Conservation (phyloP, 1,140 invertebrate genomes). For the Mizuhopecten yessoensis region DNA sequence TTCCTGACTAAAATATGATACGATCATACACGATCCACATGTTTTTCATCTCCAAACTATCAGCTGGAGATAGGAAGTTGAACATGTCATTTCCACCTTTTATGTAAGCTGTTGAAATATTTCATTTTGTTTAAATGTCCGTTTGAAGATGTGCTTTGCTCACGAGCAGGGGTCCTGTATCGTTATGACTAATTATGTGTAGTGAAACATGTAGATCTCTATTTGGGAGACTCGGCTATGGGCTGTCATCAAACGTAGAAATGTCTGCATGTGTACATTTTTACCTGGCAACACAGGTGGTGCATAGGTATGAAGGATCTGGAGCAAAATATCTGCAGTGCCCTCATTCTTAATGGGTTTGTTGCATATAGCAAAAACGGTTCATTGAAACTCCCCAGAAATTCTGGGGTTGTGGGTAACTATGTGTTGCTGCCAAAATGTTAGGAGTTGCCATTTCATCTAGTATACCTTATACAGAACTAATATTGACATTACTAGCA, state of each 20-base stretch:
- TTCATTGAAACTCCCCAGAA: neutral
- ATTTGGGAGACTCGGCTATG: neutral
- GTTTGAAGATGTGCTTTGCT: neutral
- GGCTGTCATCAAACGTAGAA: slow-evolving; percentile 9
- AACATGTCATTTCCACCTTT: neutral
- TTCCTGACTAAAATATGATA: too few relatives aligned
- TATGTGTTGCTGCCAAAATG: neutral
- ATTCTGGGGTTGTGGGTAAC: neutral
- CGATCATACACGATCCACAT: neutral
- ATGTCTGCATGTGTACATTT: neutral
- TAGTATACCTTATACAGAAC: neutral
- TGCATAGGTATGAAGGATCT: too few relatives aligned
- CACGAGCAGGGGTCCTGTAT: neutral
- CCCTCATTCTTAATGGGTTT: too few relatives aligned
- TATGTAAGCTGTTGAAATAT: neutral
- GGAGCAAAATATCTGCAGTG: too few relatives aligned
- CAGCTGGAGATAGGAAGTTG: neutral
- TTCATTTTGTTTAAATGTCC: slow-evolving; percentile 18
- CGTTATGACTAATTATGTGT: slow-evolving; percentile 29
- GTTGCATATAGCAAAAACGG: neutral
- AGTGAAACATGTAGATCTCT: neutral
- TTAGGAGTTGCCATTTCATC: neutral
- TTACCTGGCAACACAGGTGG: neutral
- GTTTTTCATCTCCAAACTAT: neutral
- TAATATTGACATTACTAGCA: neutral